Evolutionary conservation across 1,140 invertebrate species (phyloP).

Genomic region (Polypedilum vanderplanki): DNA sequence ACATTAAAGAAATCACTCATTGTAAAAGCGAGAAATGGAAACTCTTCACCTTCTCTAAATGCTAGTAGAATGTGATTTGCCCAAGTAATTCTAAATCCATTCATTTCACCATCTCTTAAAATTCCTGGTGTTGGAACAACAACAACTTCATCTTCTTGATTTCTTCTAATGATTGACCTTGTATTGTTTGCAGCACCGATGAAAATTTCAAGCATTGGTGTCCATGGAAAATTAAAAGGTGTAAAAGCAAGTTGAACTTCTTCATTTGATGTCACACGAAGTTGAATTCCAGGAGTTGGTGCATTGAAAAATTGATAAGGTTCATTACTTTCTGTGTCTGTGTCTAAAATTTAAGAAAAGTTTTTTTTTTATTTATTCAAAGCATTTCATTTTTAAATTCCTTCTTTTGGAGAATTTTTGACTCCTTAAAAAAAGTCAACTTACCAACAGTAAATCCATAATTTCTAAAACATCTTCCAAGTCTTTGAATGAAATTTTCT

Average conservation of each 20-base stretch:
- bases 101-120: background rate
- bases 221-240: background rate
- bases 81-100: background rate
- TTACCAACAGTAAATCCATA: constrained; percentile 4
- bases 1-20: background rate
- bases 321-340: background rate
- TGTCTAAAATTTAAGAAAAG: background rate
- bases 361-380: too few relatives aligned
- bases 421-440: background rate
- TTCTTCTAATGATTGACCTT: background rate
- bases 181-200: background rate
- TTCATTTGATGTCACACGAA: background rate
- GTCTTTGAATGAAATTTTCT: background rate
- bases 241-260: background rate
- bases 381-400: too few relatives aligned
- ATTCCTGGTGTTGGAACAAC: background rate
- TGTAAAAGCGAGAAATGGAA: background rate
- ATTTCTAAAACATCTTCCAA: background rate
- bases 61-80: background rate
- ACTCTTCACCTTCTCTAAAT: background rate
- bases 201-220: background rate
- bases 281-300: background rate
- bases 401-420: too few relatives aligned
- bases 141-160: background rate
- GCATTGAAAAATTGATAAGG: background rate